phyloP scores from a whole-genome alignment of 1,140 invertebrate genomes.

The Macrocentrus cingulum region DNA sequence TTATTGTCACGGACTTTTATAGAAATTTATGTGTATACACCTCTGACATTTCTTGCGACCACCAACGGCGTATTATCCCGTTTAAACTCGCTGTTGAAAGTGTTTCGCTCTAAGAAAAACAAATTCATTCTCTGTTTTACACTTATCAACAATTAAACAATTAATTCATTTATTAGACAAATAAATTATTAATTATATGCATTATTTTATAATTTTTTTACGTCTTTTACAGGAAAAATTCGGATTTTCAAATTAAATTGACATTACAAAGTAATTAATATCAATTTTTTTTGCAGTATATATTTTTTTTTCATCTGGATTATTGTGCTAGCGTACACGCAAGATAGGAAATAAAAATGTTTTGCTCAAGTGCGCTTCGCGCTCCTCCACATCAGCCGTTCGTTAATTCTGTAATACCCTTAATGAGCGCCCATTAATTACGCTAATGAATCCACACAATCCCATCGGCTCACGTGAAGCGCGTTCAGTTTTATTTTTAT shows the following conservation, averaged over 20 bases:
- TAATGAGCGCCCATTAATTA: slow-evolving; percentile 45
- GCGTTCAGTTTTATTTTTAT: not conserved
- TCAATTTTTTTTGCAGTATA: no score
- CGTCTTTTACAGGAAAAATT: no score
- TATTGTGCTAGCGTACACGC: slow-evolving; percentile 21
- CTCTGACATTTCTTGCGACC: not conserved
- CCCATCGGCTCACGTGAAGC: slow-evolving; percentile 1
- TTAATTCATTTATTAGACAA: no score
- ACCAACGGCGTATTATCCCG: slow-evolving; percentile 8
- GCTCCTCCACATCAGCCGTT: slow-evolving; percentile 26
- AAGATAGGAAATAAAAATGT: slow-evolving; percentile 32
- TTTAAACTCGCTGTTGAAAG: not conserved
- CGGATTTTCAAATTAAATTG: no score
- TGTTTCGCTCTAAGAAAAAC: no score
- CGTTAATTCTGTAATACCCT: slow-evolving; percentile 31
- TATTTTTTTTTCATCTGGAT: no score
- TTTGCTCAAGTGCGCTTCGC: slow-evolving; percentile 23
- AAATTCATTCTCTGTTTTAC: no score
- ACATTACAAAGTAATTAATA: no score
- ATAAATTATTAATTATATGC: no score
- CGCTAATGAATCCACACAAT: slow-evolving; percentile 39
- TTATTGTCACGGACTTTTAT: slow-evolving; percentile 5
- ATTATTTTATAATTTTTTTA: no score
- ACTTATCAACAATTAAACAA: no score
- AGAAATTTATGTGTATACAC: not conserved